phyloP scores from a whole-genome alignment of 2,888 invertebrate genomes.

The Synanthedon andrenaeformis region DNA sequence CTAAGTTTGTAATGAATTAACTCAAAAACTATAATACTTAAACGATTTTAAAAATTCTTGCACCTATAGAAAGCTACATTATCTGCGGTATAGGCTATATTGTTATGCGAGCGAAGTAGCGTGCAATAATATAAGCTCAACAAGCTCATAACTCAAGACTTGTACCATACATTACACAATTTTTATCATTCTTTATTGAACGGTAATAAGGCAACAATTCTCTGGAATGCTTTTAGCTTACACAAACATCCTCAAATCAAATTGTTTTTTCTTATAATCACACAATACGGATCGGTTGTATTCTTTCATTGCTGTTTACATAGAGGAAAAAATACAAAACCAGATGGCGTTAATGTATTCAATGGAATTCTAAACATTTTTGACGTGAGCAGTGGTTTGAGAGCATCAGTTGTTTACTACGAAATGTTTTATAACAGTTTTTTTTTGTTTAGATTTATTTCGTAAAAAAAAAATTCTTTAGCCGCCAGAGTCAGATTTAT shows the following conservation, averaged over 20 bases:
- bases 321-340: too few relatives aligned
- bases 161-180: background rate
- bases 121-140: too few relatives aligned
- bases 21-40: too few relatives aligned
- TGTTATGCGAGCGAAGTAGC: too few relatives aligned
- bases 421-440: background rate
- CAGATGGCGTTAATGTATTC: background rate
- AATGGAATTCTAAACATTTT: slow-evolving; percentile 1
- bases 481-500: too few relatives aligned
- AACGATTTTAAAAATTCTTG: too few relatives aligned
- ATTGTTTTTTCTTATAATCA: slow-evolving; percentile 2
- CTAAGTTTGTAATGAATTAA: too few relatives aligned
- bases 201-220: slow-evolving; percentile 2
- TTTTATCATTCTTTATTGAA: slow-evolving; percentile 3
- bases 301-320: background rate
- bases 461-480: too few relatives aligned
- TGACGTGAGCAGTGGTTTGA: background rate
- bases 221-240: slow-evolving; percentile 10
- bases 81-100: too few relatives aligned
- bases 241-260: slow-evolving; percentile 6
- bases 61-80: too few relatives aligned
- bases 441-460: too few relatives aligned
- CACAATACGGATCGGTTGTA: background rate
- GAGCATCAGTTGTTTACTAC: background rate
- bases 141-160: too few relatives aligned